Evolutionary conservation across 2,113 vertebrate genomes (phyloP).

Genomic region (Tenrec ecaudatus): DNA sequence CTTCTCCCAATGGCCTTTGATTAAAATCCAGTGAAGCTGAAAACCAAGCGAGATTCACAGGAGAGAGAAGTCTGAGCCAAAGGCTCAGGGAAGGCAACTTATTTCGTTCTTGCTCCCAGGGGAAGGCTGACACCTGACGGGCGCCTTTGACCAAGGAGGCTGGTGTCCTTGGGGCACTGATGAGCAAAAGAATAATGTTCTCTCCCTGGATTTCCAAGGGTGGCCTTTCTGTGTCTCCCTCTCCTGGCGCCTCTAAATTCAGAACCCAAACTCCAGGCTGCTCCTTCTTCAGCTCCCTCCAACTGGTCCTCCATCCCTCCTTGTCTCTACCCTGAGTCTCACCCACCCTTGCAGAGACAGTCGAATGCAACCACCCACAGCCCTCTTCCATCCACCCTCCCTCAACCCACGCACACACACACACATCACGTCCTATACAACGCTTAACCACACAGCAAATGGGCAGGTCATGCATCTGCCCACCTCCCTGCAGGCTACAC

Average conservation of each 20-base stretch:
- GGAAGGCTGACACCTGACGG: background rate
- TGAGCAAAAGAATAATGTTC: background rate
- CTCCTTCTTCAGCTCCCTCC: background rate
- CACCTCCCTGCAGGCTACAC: background rate
- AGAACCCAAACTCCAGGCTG: background rate
- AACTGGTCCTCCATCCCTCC: too few relatives aligned
- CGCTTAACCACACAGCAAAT: background rate
- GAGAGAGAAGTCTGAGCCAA: slow-evolving; percentile 11
- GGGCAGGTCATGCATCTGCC: background rate
- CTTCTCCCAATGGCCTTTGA: slow-evolving; percentile 56
- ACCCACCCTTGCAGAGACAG: background rate
- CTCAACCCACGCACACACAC: too few relatives aligned
- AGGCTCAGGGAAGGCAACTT: background rate
- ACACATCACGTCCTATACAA: fast-evolving
- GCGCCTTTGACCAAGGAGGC: fast-evolving
- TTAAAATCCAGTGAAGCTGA: slow-evolving; percentile 68
- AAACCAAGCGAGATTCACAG: slow-evolving; percentile 31
- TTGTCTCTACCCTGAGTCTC: background rate
- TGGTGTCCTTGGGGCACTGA: background rate
- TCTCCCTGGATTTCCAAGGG: background rate
- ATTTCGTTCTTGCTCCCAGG: background rate
- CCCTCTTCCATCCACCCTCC: background rate
- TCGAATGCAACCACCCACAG: background rate
- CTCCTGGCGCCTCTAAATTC: background rate
- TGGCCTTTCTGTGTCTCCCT: background rate